A percentile compares a stretch with the other conserved stretches of the same genome.
Conservation (phyloP, 2,888 invertebrate species). For the Synergus laeviventris region DNA sequence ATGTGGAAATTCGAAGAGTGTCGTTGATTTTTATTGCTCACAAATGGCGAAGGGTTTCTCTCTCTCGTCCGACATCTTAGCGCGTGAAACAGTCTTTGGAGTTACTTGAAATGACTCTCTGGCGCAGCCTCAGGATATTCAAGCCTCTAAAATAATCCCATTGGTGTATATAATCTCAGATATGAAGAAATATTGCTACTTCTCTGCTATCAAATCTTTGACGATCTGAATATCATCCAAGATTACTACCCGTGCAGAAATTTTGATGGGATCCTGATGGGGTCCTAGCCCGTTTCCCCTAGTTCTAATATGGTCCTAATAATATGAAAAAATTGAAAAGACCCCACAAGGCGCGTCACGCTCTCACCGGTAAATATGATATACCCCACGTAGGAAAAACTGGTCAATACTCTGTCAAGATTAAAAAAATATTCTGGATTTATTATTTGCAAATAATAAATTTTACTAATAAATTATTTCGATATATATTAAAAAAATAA, state of each 20-base stretch:
- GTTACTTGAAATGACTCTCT: conserved; percentile 13
- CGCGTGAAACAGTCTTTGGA: conserved; percentile 12
- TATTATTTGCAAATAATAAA: no score
- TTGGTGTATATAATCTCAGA: not conserved
- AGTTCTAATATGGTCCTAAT: no score
- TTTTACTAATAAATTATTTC: no score
- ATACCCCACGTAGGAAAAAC: no score
- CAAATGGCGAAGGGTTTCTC: conserved; percentile 19
- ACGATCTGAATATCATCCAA: not conserved
- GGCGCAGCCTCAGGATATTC: conserved; percentile 15
- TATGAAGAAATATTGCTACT: not conserved
- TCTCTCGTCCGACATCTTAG: conserved; percentile 20
- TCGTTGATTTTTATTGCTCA: conserved; percentile 36
- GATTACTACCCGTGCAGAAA: not conserved
- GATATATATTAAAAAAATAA: no score
- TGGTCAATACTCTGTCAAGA: no score
- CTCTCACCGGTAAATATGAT: no score
- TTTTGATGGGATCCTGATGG: no score
- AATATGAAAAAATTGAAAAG: no score
- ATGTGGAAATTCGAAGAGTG: conserved; percentile 26
- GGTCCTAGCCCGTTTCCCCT: no score
- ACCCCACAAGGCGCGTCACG: no score
- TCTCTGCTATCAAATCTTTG: not conserved
- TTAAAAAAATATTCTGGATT: no score
- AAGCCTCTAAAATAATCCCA: not conserved